Percentiles rank a stretch among this genome's conserved stretches.
phyloP scores from a whole-genome alignment of 2,888 invertebrate genomes.

The Archaeoteleia sp. region DNA sequence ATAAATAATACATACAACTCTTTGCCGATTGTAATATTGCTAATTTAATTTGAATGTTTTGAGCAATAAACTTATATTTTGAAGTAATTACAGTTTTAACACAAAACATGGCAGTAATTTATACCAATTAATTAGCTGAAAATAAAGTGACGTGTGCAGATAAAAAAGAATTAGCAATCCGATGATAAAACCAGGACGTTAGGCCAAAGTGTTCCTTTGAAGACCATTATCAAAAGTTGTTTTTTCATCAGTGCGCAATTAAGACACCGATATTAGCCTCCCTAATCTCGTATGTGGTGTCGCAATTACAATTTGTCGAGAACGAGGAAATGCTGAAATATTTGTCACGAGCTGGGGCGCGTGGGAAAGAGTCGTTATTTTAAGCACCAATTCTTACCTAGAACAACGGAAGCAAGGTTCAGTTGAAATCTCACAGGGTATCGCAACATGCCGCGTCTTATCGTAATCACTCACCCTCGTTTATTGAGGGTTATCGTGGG shows the following conservation, averaged over 20 bases:
- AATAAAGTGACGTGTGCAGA: neutral
- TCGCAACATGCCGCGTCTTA: conserved; percentile 59
- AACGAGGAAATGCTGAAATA: conserved; percentile 11
- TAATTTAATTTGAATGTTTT: too few relatives aligned
- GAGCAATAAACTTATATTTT: too few relatives aligned
- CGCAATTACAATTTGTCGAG: conserved; percentile 13
- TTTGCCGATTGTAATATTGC: too few relatives aligned
- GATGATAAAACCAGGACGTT: neutral
- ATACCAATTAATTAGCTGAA: conserved; percentile 1
- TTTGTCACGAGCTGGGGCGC: conserved; percentile 2
- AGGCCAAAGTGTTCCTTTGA: neutral
- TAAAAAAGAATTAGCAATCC: conserved; percentile 1
- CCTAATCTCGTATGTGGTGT: conserved; percentile 8
- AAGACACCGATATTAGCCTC: neutral
- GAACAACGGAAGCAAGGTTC: conserved; percentile 49
- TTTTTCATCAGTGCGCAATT: neutral
- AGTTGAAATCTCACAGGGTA: conserved; percentile 57
- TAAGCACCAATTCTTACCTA: conserved; percentile 42
- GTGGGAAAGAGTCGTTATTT: conserved; percentile 37
- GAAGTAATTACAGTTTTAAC: neutral
- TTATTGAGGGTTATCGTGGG: conserved; percentile 64
- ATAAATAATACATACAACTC: too few relatives aligned
- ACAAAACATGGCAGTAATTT: neutral
- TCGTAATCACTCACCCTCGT: conserved; percentile 63
- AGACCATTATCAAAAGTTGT: neutral